phyloP scores from a whole-genome alignment of 1,140 invertebrate genomes.

The Macrosteles quadrilineatus region DNA sequence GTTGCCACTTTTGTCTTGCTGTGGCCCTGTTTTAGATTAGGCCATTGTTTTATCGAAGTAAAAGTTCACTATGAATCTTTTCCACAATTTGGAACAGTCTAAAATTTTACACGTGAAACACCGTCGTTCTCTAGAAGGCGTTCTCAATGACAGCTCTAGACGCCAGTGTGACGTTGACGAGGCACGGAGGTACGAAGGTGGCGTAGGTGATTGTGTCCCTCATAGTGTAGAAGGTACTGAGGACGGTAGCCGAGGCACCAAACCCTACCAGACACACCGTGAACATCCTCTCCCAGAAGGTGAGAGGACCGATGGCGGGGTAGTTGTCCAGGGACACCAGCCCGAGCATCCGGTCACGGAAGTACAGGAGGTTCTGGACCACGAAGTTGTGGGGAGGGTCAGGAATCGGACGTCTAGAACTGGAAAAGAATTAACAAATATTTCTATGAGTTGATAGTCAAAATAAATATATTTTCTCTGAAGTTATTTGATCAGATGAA shows the following conservation, averaged over 20 bases:
- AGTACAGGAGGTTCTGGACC: background rate
- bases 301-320: constrained; percentile 17
- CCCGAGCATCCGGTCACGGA: constrained; percentile 5
- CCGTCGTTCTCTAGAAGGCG: background rate
- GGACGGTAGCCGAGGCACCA: constrained; percentile 36
- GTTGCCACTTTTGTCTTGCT: too few relatives aligned
- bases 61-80: too few relatives aligned
- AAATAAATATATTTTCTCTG: too few relatives aligned
- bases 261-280: constrained; percentile 19
- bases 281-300: constrained; percentile 11
- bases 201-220: constrained; percentile 37
- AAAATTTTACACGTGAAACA: too few relatives aligned
- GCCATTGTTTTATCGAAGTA: too few relatives aligned
- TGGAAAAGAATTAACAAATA: too few relatives aligned
- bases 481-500: too few relatives aligned
- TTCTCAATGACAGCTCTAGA: constrained; percentile 30
- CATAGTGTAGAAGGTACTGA: constrained; percentile 37
- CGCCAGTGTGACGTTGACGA: constrained; percentile 40
- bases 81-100: too few relatives aligned
- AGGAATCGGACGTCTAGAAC: background rate
- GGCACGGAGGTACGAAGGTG: constrained; percentile 40
- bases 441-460: too few relatives aligned
- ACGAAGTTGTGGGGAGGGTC: background rate
- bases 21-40: too few relatives aligned
- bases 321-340: constrained; percentile 30